A percentile compares a stretch with the other conserved stretches of the same genome.
Conservation (phyloP, 2,888 invertebrate species). For the Brachynemurus nebulosus region DNA sequence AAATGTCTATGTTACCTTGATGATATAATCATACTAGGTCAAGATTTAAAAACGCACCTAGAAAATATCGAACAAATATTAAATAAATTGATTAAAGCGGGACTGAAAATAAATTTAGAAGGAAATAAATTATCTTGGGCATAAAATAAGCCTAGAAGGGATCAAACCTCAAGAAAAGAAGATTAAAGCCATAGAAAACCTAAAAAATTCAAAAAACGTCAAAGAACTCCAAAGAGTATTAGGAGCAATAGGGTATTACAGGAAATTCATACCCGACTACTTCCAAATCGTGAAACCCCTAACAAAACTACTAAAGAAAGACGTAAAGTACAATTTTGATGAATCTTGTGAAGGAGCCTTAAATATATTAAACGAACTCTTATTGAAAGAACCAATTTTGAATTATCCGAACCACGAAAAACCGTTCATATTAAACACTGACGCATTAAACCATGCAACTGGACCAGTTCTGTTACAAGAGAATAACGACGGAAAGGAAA, state of each 20-base stretch:
- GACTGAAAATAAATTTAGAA: constrained; percentile 16
- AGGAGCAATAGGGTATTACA: not conserved
- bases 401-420: not conserved
- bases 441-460: not conserved
- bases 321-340: not conserved
- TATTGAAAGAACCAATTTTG: not conserved
- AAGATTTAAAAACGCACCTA: constrained; percentile 10
- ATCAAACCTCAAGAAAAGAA: constrained; percentile 18
- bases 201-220: not conserved
- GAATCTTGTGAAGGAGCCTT: not conserved
- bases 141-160: constrained; percentile 16
- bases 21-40: constrained; percentile 11
- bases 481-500: not conserved
- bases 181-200: constrained; percentile 14
- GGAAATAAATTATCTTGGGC: constrained; percentile 14
- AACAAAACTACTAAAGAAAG: not conserved
- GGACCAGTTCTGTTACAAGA: not conserved
- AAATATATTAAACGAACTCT: not conserved
- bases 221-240: not conserved
- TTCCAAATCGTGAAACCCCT: not conserved
- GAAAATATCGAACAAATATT: constrained; percentile 18
- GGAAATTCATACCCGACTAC: not conserved
- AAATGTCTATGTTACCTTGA: constrained; percentile 3
- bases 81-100: constrained; percentile 12
- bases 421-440: not conserved